Conservation (phyloP, 1,140 invertebrate genomes). For the Cyrtorhinus lividipennis region DNA sequence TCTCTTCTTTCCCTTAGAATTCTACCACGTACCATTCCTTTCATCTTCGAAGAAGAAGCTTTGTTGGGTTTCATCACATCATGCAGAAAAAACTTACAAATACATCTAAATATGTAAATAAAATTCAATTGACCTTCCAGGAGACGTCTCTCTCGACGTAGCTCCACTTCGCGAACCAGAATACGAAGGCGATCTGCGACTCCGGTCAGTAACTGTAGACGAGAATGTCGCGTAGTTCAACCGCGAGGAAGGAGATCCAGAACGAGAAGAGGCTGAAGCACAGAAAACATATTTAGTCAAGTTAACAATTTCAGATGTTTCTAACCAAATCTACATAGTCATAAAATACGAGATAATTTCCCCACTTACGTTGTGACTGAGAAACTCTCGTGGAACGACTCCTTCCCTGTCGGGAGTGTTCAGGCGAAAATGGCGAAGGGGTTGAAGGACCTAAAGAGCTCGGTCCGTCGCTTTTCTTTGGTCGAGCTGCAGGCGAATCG, state of each 20-base stretch:
- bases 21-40: too few species aligned
- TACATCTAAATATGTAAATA: too few species aligned
- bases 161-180: conserved; percentile 10
- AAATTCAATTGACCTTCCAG: conserved; percentile 11
- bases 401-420: conserved; percentile 44
- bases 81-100: too few species aligned
- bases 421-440: conserved; percentile 24
- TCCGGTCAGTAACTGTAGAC: conserved; percentile 25
- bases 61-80: too few species aligned
- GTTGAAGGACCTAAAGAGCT: conserved; percentile 13
- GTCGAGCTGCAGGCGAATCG: conserved; percentile 36
- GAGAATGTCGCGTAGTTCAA: conserved; percentile 50
- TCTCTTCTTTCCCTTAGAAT: too few species aligned
- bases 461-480: conserved; percentile 25
- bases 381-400: conserved; percentile 55
- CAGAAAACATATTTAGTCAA: too few species aligned
- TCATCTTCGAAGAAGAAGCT: too few species aligned
- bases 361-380: conserved; percentile 74
- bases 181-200: conserved; percentile 19
- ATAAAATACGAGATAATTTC: too few species aligned
- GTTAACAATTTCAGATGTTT: too few species aligned
- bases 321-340: too few species aligned
- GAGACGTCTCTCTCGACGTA: conserved; percentile 18
- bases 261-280: conserved; percentile 57
- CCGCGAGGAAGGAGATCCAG: conserved; percentile 72